phyloP scores from a whole-genome alignment of 2,113 vertebrate species.

The Triplophysa dalaica region DNA sequence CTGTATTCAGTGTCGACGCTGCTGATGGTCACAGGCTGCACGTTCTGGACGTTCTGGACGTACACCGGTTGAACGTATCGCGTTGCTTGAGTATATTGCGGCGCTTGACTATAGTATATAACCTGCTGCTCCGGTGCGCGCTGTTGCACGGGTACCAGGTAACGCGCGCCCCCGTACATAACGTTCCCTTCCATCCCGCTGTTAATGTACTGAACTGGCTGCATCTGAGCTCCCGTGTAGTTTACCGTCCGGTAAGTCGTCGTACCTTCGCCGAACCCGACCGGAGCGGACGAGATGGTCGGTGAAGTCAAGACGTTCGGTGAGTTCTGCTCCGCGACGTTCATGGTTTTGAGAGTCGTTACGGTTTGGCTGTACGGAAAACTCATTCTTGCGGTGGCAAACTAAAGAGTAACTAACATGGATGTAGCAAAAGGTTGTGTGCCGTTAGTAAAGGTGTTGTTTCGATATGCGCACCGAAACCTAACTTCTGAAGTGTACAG shows the following conservation, averaged over 20 bases:
- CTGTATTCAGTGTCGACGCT: constrained; percentile 45
- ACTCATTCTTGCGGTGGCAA: constrained; percentile 60
- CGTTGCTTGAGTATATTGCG: too few relatives aligned
- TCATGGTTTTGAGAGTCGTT: background rate
- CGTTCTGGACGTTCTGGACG: constrained; percentile 46
- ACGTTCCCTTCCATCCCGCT: constrained; percentile 42
- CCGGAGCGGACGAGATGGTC: background rate
- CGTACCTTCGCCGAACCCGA: background rate
- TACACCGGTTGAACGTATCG: constrained; percentile 50
- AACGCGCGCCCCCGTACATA: constrained; percentile 58
- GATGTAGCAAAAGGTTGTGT: background rate
- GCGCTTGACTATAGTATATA: constrained; percentile 52
- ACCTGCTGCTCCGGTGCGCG: constrained; percentile 47
- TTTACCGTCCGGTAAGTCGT: constrained; percentile 4
- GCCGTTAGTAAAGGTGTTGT: background rate
- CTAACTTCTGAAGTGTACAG: background rate
- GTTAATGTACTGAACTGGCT: constrained; percentile 54
- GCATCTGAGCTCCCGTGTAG: constrained; percentile 8
- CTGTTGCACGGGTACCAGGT: constrained; percentile 63
- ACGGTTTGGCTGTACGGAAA: constrained; percentile 46
- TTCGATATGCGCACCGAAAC: background rate
- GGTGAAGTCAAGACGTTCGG: background rate
- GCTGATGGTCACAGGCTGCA: constrained; percentile 29
- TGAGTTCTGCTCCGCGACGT: background rate
- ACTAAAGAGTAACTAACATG: background rate